These are phyloP conservation scores for Leucania comma DNA, from an alignment of 2,888 invertebrate species.

Conservation along the genomic window DNA sequence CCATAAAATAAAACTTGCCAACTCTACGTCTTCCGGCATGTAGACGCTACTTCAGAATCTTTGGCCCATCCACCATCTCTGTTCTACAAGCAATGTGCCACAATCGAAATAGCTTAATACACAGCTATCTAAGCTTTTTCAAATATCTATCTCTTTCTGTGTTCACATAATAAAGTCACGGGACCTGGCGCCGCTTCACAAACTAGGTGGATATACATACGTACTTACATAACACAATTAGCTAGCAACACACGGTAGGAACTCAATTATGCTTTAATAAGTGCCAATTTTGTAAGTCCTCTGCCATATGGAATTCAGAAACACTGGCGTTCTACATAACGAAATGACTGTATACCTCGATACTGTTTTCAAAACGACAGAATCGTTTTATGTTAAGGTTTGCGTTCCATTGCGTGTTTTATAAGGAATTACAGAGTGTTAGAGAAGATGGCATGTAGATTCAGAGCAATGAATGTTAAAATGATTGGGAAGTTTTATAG, in stretches of 20 bases:
- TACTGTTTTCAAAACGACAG: not conserved
- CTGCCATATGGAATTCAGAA: constrained; percentile 16
- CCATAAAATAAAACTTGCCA: too few species aligned
- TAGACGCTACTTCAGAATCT: too few species aligned
- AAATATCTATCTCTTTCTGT: too few species aligned
- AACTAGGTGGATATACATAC: constrained; percentile 2
- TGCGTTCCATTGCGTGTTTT: not conserved
- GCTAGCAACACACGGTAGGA: constrained; percentile 9
- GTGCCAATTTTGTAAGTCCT: constrained; percentile 22
- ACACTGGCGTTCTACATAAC: constrained; percentile 8
- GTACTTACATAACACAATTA: constrained; percentile 17
- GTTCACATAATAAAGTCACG: not conserved
- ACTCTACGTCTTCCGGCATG: too few species aligned
- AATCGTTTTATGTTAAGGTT: not conserved
- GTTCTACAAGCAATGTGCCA: too few species aligned
- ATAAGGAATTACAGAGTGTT: not conserved
- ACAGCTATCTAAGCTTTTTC: too few species aligned
- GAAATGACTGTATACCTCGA: constrained; percentile 1
- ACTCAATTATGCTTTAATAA: constrained; percentile 30
- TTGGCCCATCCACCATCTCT: too few species aligned
- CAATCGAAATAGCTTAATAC: too few species aligned
- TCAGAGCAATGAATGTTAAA: not conserved
- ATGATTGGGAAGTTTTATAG: not conserved
- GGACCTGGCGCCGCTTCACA: not conserved
- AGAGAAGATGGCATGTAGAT: too few species aligned